Base-by-base conservation (phyloP, 2,113 vertebrate genomes). In the Oenanthe melanoleuca region DNA sequence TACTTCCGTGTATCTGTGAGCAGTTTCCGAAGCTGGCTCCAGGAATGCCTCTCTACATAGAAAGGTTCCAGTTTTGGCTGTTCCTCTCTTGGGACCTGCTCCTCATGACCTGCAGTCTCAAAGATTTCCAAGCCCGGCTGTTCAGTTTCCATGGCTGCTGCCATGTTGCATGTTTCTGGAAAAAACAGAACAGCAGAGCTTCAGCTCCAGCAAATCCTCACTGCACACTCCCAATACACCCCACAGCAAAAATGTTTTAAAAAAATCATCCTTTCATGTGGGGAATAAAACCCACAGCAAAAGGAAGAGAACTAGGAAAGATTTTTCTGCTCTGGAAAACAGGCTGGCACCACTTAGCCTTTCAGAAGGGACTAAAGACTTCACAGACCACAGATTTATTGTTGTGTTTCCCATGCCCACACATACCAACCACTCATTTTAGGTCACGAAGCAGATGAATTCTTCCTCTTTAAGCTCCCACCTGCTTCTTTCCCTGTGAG, bases 61-160 rank as follows among this genome's bases (percentile, higher is more conserved):
- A 98, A 98, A 2, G 98, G 97, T 88, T 98, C 98, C 90, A 96
- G 94, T 86, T 97, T 97, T 19, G 97, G 96, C 89, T 63, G 97
- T 71, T 97, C 97, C 33, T 94, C 96, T 9, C 96, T 95, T 17
- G 94, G 97, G 69, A 93, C 82, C 83, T 92, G 96, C 81, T 98
- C 97, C 93, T 97, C 97, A 70, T 2, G 65, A 40, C 95, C 97
- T 0, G 98, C 92, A 31, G 98, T 98, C 92, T 98, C 98, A 72
- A 98, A 98, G 84, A 98, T 96, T 94, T 98, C 98, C 40, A 98
- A 95, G 92, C 97, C 97, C 63, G 97, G 97, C 94, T 98, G 98
- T 94, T 98, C 98, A 97, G 98, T 98, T 97, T 98, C 98, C 98
- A 98, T 98, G 57, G 98, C 98, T 97, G 98, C 98, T 97, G 98